phyloP scores from a whole-genome alignment of 2,113 vertebrate species.

The Chaetodon auriga region DNA sequence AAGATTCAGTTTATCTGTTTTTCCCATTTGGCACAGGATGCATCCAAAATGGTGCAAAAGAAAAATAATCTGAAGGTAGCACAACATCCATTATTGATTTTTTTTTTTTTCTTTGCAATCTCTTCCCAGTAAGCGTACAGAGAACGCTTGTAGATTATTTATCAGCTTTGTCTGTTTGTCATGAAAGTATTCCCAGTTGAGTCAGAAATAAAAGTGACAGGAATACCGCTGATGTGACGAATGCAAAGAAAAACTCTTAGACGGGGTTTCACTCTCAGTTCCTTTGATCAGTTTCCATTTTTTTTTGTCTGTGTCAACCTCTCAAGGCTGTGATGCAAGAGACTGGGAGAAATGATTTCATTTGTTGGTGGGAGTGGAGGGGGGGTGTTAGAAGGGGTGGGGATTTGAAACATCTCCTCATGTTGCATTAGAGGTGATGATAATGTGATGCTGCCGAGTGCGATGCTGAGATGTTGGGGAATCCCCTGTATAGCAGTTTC shows the following conservation, averaged over 20 bases:
- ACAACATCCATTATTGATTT: slow-evolving; percentile 33
- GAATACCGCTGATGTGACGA: slow-evolving; percentile 35
- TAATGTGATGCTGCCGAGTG: slow-evolving; percentile 31
- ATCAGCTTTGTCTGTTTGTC: slow-evolving; percentile 38
- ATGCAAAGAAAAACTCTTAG: slow-evolving; percentile 36
- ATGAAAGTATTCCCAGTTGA: slow-evolving; percentile 18
- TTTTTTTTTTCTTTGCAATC: background rate
- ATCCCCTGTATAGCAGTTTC: slow-evolving; percentile 32
- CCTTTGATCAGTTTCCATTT: slow-evolving; percentile 39
- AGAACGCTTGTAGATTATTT: slow-evolving; percentile 46
- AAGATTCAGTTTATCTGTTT: background rate
- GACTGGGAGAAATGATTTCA: background rate
- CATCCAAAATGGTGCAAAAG: background rate
- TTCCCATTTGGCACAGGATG: background rate
- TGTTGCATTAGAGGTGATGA: slow-evolving; percentile 40
- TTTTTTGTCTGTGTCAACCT: slow-evolving; percentile 13
- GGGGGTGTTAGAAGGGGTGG: background rate
- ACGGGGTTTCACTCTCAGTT: background rate
- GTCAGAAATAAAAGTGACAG: slow-evolving; percentile 34
- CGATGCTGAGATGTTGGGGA: slow-evolving; percentile 35
- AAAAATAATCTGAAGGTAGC: background rate
- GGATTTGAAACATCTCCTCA: slow-evolving; percentile 3
- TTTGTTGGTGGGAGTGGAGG: background rate
- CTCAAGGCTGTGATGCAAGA: slow-evolving; percentile 36
- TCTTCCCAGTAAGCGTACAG: slow-evolving; percentile 20